Conservation (phyloP, 2,113 vertebrate species). For the Muntiacus reevesi region DNA sequence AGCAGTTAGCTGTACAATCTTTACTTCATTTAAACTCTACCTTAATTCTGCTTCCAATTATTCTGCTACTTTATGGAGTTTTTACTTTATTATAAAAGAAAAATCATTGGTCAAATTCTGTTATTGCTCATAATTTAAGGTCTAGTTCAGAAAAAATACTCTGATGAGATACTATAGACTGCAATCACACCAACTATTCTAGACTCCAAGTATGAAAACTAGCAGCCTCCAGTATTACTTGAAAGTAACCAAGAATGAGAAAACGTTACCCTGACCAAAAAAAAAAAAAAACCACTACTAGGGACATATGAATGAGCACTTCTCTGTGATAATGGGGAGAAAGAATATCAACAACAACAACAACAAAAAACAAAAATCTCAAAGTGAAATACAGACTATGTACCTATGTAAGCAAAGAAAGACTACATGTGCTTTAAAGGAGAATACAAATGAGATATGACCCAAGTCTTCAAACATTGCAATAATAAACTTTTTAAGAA, state of each 20-base stretch:
- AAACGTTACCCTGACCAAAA: neutral
- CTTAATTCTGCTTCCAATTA: slow-evolving; percentile 62
- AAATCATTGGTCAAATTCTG: slow-evolving; percentile 47
- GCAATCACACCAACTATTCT: slow-evolving; percentile 14
- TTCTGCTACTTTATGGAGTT: slow-evolving; percentile 56
- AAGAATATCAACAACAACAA: neutral
- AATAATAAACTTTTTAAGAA: slow-evolving; percentile 36
- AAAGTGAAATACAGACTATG: neutral
- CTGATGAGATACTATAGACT: slow-evolving; percentile 46
- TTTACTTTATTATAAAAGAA: slow-evolving; percentile 63
- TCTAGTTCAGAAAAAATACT: slow-evolving; percentile 48
- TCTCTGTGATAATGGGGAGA: neutral
- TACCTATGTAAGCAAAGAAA: neutral
- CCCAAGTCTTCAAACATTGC: neutral
- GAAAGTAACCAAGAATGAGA: neutral
- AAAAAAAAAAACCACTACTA: neutral
- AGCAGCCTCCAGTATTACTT: neutral
- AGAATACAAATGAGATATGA: slow-evolving; percentile 35
- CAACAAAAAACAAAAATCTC: neutral
- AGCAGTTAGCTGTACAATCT: slow-evolving; percentile 63
- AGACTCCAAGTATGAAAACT: neutral
- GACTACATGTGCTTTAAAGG: slow-evolving; percentile 17
- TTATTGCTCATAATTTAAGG: slow-evolving; percentile 72
- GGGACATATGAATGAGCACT: neutral
- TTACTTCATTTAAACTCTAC: slow-evolving; percentile 71